These are phyloP conservation scores for Lycorma delicatula DNA, from an alignment of 1,140 invertebrate species.

Conservation along the genomic window DNA sequence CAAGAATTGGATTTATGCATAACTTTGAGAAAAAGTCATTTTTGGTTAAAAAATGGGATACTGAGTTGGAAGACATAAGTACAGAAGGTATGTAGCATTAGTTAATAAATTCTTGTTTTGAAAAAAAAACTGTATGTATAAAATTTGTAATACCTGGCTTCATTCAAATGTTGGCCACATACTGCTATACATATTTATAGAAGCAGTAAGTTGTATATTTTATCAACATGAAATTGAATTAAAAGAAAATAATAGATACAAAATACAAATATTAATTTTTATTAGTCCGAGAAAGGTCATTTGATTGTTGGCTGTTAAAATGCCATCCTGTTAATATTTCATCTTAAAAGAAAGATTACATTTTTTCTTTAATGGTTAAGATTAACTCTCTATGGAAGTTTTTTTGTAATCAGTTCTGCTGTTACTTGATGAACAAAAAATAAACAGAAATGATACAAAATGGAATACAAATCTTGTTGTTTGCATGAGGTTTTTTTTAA, in stretches of 20 bases:
- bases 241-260: not conserved
- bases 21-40: not conserved
- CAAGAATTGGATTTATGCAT: not conserved
- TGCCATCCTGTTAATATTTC: too few species aligned
- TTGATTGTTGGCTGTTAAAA: too few species aligned
- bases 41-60: not conserved
- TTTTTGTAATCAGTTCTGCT: too few species aligned
- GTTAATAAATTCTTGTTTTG: too few species aligned
- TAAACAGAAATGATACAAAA: too few species aligned
- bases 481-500: too few species aligned
- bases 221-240: not conserved
- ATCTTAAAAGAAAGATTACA: too few species aligned
- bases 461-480: too few species aligned
- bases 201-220: not conserved
- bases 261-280: not conserved
- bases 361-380: too few species aligned
- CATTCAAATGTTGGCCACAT: not conserved
- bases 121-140: not conserved
- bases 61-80: not conserved
- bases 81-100: not conserved
- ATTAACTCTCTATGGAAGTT: too few species aligned
- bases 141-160: not conserved
- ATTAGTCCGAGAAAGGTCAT: too few species aligned
- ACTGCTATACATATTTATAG: not conserved
- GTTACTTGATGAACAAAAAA: too few species aligned